Conservation (phyloP, 2,888 invertebrate species). For the Adela reaumurella region DNA sequence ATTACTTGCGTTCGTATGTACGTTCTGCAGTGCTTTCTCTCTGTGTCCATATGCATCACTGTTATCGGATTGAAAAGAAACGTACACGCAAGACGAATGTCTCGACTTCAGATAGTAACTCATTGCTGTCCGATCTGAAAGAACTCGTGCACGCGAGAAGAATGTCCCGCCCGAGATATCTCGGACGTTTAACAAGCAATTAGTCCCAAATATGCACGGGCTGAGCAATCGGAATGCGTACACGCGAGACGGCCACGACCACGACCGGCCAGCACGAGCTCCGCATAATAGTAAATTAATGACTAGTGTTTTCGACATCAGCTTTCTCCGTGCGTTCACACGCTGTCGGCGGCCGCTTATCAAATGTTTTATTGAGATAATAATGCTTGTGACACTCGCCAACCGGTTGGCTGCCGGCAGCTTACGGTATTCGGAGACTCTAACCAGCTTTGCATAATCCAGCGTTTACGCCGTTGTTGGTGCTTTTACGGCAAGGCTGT, state of each 20-base stretch:
- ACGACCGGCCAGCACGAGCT: background rate
- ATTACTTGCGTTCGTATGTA: too few relatives aligned
- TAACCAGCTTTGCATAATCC: background rate
- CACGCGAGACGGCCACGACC: background rate
- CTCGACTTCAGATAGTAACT: too few relatives aligned
- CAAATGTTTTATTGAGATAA: slow-evolving; percentile 50
- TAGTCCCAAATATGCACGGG: background rate
- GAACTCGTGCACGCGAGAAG: background rate
- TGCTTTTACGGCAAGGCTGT: background rate
- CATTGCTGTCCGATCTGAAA: background rate
- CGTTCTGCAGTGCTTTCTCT: too few relatives aligned
- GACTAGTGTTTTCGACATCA: slow-evolving; percentile 23
- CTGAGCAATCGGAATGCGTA: background rate
- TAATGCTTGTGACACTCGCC: slow-evolving; percentile 45
- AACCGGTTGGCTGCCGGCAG: slow-evolving; percentile 27
- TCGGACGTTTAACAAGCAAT: background rate
- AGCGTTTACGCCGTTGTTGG: background rate
- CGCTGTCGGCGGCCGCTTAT: slow-evolving; percentile 49
- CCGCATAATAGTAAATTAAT: background rate
- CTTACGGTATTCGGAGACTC: background rate
- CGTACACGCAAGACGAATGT: too few relatives aligned
- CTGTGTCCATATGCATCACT: too few relatives aligned
- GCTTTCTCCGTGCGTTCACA: slow-evolving; percentile 51
- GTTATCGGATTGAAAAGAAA: too few relatives aligned
- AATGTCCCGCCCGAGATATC: background rate